These are phyloP conservation scores for Harlomillsia oculata DNA, from an alignment of 1,140 invertebrate species.

Conservation along the genomic window DNA sequence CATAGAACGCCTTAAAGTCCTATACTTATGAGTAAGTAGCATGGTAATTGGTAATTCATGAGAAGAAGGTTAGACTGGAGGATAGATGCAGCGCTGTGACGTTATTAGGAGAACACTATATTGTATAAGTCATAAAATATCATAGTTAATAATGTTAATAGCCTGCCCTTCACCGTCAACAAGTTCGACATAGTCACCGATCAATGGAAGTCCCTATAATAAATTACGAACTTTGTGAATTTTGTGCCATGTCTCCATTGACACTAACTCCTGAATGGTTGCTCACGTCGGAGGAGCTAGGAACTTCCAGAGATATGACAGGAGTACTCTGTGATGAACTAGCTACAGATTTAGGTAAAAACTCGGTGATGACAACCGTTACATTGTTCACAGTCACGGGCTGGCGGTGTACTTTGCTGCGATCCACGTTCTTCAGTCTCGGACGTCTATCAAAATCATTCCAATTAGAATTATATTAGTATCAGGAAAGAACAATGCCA, in stretches of 20 bases:
- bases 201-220: too few species aligned
- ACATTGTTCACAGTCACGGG: conserved; percentile 93
- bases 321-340: conserved; percentile 25
- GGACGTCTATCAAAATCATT: conserved; percentile 42
- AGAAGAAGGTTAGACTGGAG: too few species aligned
- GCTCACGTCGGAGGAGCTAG: conserved; percentile 30
- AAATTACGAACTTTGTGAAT: conserved; percentile 19
- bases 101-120: too few species aligned
- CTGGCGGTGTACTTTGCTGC: conserved; percentile 75
- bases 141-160: too few species aligned
- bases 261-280: conserved; percentile 33
- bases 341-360: conserved; percentile 62
- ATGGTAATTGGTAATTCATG: too few species aligned
- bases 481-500: not conserved
- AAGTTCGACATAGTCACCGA: too few species aligned
- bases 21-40: too few species aligned
- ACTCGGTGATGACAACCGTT: conserved; percentile 92
- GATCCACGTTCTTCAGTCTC: conserved; percentile 78
- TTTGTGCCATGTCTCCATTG: conserved; percentile 26
- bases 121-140: too few species aligned
- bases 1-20: too few species aligned
- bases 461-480: not conserved
- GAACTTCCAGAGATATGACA: conserved; percentile 25
- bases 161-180: too few species aligned
- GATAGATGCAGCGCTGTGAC: too few species aligned